Conservation (phyloP, 2,888 invertebrate genomes). For the Urechis unicinctus region DNA sequence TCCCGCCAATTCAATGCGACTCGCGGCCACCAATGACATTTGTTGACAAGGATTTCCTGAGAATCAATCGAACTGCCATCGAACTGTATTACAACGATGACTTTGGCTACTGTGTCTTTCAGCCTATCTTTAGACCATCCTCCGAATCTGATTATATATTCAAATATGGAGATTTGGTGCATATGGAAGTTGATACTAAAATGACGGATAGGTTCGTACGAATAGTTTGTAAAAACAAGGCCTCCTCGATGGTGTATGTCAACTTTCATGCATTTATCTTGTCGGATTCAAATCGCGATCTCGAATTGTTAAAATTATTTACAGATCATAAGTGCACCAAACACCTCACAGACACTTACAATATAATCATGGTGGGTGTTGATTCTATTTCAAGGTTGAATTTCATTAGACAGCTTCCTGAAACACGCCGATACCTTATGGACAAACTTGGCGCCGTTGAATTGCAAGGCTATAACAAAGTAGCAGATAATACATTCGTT, state of each 20-base stretch:
- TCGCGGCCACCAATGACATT: conserved; percentile 30
- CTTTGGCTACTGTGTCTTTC: conserved; percentile 34
- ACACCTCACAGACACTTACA: conserved; percentile 51
- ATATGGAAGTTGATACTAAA: conserved; percentile 11
- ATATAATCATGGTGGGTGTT: conserved; percentile 73
- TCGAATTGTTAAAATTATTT: no score
- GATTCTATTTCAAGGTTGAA: conserved; percentile 82
- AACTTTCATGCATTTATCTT: conserved; percentile 39
- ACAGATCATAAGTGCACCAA: no score
- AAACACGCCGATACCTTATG: conserved; percentile 57
- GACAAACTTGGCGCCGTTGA: conserved; percentile 66
- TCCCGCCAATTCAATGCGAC: conserved; percentile 23
- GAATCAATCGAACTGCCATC: conserved; percentile 27
- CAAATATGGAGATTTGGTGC: conserved; percentile 17
- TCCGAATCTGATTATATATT: conserved; percentile 17
- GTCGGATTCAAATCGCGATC: neutral
- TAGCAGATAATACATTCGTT: conserved; percentile 89
- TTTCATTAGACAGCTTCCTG: conserved; percentile 76
- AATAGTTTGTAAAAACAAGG: conserved; percentile 28
- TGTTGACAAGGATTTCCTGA: conserved; percentile 22
- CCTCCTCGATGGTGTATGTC: conserved; percentile 27
- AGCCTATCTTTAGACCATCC: conserved; percentile 27
- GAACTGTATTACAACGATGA: conserved; percentile 19
- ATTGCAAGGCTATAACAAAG: conserved; percentile 83
- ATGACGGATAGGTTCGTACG: conserved; percentile 34